A percentile compares a stretch with the other conserved stretches of the same genome.
These are phyloP conservation scores for Pachyseris speciosa DNA, from an alignment of 64 coral and sea anemone genomes.

Conservation along the genomic window DNA sequence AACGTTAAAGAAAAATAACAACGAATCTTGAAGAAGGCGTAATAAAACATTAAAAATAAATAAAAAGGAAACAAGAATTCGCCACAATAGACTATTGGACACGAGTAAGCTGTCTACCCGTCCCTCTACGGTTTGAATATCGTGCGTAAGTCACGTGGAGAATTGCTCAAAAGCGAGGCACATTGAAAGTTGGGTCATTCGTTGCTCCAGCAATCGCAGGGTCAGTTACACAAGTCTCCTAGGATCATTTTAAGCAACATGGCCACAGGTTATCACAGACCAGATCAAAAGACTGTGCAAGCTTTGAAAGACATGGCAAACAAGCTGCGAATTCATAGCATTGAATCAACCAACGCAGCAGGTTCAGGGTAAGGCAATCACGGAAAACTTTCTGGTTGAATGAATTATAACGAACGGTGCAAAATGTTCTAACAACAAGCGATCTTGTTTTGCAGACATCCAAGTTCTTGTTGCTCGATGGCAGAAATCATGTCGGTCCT, in stretches of 20 bases:
- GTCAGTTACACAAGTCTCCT: too few relatives aligned
- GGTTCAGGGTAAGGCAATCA: slow-evolving; percentile 76
- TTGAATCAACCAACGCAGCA: slow-evolving; percentile 87
- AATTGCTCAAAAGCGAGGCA: not conserved
- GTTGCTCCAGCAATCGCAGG: not conserved
- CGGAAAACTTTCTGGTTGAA: not conserved
- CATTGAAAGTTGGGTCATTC: not conserved
- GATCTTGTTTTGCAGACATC: slow-evolving; percentile 78
- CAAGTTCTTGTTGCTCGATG: slow-evolving; percentile 96
- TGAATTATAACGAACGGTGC: not conserved
- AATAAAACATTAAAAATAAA: too few relatives aligned
- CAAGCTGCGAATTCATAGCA: slow-evolving; percentile 90
- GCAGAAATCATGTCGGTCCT: slow-evolving; percentile 97
- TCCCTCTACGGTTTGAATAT: not conserved
- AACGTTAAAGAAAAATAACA: too few relatives aligned
- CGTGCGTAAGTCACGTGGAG: not conserved
- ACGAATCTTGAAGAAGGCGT: too few relatives aligned
- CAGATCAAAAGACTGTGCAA: slow-evolving; percentile 87
- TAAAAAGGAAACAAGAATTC: too few relatives aligned
- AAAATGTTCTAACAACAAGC: not conserved
- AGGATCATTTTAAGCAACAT: not conserved
- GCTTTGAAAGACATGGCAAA: slow-evolving; percentile 88
- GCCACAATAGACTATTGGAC: too few relatives aligned
- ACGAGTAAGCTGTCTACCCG: too few relatives aligned
- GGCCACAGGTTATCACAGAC: slow-evolving; percentile 72